Evolutionary conservation across 2,888 invertebrate genomes (phyloP), one percentile per base, ranked within the genome.

Genomic region (Drosophila birchii): DNA sequence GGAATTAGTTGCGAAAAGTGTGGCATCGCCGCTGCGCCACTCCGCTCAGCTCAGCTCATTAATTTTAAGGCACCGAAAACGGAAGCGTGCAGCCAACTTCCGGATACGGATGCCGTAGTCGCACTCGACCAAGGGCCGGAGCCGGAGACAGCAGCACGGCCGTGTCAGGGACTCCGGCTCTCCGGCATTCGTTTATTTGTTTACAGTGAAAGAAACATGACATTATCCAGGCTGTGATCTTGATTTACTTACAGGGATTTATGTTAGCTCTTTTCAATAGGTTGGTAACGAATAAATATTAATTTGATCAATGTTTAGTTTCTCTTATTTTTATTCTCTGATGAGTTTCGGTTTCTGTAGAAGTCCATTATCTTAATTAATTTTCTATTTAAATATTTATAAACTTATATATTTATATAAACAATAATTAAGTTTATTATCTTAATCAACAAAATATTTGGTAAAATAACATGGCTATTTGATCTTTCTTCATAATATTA

Each of bases 51-150:
- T 75, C 86, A 86, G 90, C 85, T 86, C 85, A 86, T 86, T 86
- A 86, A 86, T 86, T 86, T 90, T 76, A 68, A 86, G 90, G 87
- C 90, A 83, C 70, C 72, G 57, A 88, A 90, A 84, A 76, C 90
- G 90, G 86, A 90, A 90, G 90, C 90, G 87, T 90, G 86, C 90
- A 89, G 79, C 81, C 86, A 72, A 89, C 81, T 90, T 90, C 90
- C 90, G 86, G 85, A 81, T 87, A 73, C 59, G 38, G 38, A 38
- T 38, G 78, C 75, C 67, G 53, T 36, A 36, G 53, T 38, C 51
- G 53, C 38, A 62, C 29, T 38, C 66, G 66, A 66, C 47, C 55
- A 56, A 47, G 43, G 51, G 29, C 41, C 70, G 79, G 36, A 43
- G 26, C 45, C 68, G 79, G 79, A 86, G 83, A 84, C 85, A 84